Conservation (phyloP, 2,888 invertebrate genomes). For the Drosophila antonietae region DNA sequence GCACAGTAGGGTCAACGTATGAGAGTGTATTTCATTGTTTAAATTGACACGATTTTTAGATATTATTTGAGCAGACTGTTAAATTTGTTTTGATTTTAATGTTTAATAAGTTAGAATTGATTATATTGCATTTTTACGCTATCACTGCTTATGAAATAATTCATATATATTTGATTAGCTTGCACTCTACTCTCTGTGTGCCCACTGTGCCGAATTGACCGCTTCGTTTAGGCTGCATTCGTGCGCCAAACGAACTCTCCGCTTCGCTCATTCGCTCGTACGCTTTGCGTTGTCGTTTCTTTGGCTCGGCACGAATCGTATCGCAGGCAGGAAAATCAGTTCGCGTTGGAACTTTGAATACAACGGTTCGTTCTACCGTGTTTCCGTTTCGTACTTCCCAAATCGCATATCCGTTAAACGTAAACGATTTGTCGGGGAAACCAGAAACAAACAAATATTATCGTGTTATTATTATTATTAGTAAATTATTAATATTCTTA, state of each 20-base stretch:
- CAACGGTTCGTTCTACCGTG: slow-evolving; percentile 78
- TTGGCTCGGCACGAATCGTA: slow-evolving; percentile 47
- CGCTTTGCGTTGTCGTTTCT: slow-evolving; percentile 32
- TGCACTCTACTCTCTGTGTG: neutral
- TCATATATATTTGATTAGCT: neutral
- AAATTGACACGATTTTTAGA: neutral
- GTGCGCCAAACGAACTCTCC: slow-evolving; percentile 38
- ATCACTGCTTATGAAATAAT: neutral
- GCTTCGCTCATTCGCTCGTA: slow-evolving; percentile 39
- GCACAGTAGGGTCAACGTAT: slow-evolving; percentile 33
- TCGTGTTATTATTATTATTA: slow-evolving; percentile 22
- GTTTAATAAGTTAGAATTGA: neutral
- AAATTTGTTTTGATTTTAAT: neutral
- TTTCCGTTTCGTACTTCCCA: slow-evolving; percentile 51
- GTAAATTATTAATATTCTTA: slow-evolving; percentile 15
- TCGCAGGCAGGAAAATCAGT: slow-evolving; percentile 60
- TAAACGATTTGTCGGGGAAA: slow-evolving; percentile 47
- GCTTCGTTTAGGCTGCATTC: slow-evolving; percentile 42
- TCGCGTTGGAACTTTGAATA: slow-evolving; percentile 75
- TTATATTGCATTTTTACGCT: neutral
- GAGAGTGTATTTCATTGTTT: neutral
- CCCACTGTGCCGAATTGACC: slow-evolving; percentile 41
- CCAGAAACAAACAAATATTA: neutral
- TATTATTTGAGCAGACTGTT: too few species aligned
- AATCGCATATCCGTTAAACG: slow-evolving; percentile 43